Evolutionary conservation across 1,140 invertebrate genomes (phyloP).

Genomic region (Brachionus asplanchnoidis): DNA sequence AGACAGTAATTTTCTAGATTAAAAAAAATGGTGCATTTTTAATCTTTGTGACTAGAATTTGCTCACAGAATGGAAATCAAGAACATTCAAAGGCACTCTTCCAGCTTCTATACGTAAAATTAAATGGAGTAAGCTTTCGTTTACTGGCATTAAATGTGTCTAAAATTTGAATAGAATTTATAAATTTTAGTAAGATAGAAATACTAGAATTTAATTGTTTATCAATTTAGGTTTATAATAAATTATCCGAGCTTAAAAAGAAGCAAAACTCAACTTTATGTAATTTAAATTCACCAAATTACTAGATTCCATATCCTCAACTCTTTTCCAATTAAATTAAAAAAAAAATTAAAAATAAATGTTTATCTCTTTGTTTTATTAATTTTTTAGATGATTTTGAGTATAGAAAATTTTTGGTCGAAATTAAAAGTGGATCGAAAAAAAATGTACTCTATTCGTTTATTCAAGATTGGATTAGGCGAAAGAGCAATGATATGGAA

Average conservation of each 20-base stretch:
- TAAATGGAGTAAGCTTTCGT: slow-evolving; percentile 15
- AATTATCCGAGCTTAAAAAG: not conserved
- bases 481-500: slow-evolving; percentile 16
- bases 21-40: not conserved
- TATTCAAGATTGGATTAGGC: slow-evolving; percentile 39
- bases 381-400: slow-evolving; percentile 17
- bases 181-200: no score
- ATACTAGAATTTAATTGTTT: not conserved
- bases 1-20: not conserved
- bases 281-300: no score
- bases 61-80: slow-evolving; percentile 18
- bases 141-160: not conserved
- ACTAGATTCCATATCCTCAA: not conserved
- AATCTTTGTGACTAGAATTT: not conserved
- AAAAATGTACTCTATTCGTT: slow-evolving; percentile 21
- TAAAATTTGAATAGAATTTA: not conserved
- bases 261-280: no score
- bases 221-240: not conserved
- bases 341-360: not conserved
- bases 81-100: slow-evolving; percentile 1
- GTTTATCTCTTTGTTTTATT: no score
- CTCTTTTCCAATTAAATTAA: not conserved
- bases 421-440: not conserved
- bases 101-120: slow-evolving; percentile 19
- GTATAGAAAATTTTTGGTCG: slow-evolving; percentile 19